phyloP scores from a whole-genome alignment of 2,113 vertebrate genomes.

The Psammodynastes pulverulentus region DNA sequence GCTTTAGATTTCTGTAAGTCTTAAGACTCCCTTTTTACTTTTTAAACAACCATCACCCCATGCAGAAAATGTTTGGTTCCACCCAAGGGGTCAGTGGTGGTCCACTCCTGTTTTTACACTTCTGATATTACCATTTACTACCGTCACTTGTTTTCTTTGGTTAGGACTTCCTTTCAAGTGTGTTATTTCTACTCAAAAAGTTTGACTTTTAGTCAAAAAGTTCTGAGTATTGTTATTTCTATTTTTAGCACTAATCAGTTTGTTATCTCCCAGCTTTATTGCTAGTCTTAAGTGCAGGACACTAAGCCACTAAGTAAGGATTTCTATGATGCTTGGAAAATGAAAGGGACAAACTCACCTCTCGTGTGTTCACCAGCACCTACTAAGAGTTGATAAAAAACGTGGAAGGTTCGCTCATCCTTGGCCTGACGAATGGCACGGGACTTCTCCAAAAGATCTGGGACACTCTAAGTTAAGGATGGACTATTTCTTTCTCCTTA shows the following conservation, averaged over 20 bases:
- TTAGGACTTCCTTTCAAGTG: neutral
- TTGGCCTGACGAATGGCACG: slow-evolving; percentile 87
- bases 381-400: slow-evolving; percentile 86
- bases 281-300: neutral
- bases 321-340: neutral
- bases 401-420: slow-evolving; percentile 87
- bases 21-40: neutral
- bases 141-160: neutral
- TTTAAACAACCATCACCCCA: neutral
- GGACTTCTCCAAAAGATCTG: slow-evolving; percentile 90
- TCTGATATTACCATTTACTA: neutral
- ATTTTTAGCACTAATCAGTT: neutral
- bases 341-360: slow-evolving; percentile 56
- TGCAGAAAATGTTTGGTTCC: neutral
- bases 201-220: neutral
- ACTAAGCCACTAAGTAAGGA: neutral
- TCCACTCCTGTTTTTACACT: neutral
- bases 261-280: neutral
- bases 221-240: neutral
- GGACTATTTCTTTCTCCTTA: neutral
- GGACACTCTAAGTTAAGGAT: slow-evolving; percentile 56
- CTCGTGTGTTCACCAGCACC: slow-evolving; percentile 77
- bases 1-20: neutral
- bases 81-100: neutral
- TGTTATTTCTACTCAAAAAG: neutral